Conservation (phyloP, 2,888 invertebrate species). For the Tyria jacobaeae region DNA sequence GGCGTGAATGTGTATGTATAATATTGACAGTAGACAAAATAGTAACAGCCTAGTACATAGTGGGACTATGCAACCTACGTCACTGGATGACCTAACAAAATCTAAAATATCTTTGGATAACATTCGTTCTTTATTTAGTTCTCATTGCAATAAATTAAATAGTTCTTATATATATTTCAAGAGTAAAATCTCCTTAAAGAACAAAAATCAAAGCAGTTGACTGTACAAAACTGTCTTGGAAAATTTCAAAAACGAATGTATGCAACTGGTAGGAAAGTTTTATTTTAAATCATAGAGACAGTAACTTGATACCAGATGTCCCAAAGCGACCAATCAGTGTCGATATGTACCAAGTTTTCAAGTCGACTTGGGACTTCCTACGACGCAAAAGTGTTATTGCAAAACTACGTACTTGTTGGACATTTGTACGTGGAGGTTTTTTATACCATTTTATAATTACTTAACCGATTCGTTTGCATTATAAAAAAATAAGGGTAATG, state of each 20-base stretch:
- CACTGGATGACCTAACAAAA: no score
- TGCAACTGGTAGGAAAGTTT: conserved; percentile 11
- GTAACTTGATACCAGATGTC: conserved; percentile 55
- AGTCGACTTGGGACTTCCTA: conserved; percentile 29
- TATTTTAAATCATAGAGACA: conserved; percentile 39
- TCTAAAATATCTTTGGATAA: neutral
- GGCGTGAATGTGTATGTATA: no score
- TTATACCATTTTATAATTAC: neutral
- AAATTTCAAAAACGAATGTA: conserved; percentile 6
- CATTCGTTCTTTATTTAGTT: neutral
- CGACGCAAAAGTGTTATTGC: conserved; percentile 16
- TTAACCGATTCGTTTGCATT: neutral
- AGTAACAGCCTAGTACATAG: no score
- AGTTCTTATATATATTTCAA: no score
- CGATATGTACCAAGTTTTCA: conserved; percentile 49
- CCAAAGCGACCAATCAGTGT: conserved; percentile 67
- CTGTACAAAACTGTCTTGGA: neutral
- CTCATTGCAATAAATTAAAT: no score
- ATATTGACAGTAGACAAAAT: no score
- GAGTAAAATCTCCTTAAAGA: neutral
- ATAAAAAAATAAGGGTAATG: no score
- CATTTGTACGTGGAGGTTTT: conserved; percentile 7
- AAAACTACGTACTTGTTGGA: conserved; percentile 1
- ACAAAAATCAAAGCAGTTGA: neutral
- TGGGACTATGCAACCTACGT: no score